Evolutionary conservation across 2,797 vertebrate species (phyloP).

Genomic region (Brachyrhaphis roseni): DNA sequence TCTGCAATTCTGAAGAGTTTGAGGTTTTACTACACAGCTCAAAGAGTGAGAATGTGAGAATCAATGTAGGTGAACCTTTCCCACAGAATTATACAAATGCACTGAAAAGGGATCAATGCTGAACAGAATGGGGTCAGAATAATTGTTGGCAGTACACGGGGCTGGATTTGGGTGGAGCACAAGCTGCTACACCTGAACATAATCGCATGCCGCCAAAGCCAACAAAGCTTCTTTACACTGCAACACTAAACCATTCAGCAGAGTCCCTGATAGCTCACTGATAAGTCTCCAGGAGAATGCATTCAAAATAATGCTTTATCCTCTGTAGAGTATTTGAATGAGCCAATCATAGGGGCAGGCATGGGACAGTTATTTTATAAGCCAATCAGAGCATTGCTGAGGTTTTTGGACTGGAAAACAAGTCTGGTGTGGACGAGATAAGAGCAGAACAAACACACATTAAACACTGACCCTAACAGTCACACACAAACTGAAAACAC

Average conservation of each 20-base stretch:
- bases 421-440: slow-evolving; percentile 80
- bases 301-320: slow-evolving; percentile 61
- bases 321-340: slow-evolving; percentile 62
- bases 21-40: slow-evolving; percentile 16
- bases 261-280: slow-evolving; percentile 54
- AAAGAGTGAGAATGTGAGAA: slow-evolving; percentile 3
- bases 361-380: slow-evolving; percentile 62
- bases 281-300: slow-evolving; percentile 62
- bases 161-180: slow-evolving; percentile 47
- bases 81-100: slow-evolving; percentile 44
- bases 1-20: slow-evolving; percentile 21
- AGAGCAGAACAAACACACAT: slow-evolving; percentile 78
- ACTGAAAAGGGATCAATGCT: slow-evolving; percentile 56
- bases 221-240: slow-evolving; percentile 37
- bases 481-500: slow-evolving; percentile 34
- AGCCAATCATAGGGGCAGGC: slow-evolving; percentile 64
- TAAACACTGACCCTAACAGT: slow-evolving; percentile 64
- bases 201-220: slow-evolving; percentile 37
- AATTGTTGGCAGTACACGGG: slow-evolving; percentile 45
- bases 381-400: slow-evolving; percentile 73
- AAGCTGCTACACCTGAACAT: slow-evolving; percentile 48
- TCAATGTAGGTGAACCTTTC: slow-evolving; percentile 36
- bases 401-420: slow-evolving; percentile 75
- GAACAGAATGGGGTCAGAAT: slow-evolving; percentile 64
- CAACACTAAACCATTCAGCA: slow-evolving; percentile 49